phyloP scores from a whole-genome alignment of 2,113 vertebrate genomes.

The Cinclus cinclus region DNA sequence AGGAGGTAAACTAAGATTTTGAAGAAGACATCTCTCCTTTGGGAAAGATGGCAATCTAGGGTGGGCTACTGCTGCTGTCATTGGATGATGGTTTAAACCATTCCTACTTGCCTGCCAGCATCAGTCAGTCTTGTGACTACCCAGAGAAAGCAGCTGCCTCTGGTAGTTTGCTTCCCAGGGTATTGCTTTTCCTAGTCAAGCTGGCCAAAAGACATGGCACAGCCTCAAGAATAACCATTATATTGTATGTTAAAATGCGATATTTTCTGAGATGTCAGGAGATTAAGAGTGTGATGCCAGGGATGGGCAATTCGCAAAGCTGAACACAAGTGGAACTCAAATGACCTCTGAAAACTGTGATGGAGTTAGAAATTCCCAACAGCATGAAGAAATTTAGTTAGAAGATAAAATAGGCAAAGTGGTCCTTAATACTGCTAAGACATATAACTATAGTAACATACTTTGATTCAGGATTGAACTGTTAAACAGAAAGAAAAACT shows the following conservation, averaged over 20 bases:
- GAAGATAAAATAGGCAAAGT: not conserved
- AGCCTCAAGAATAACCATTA: not conserved
- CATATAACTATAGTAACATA: not conserved
- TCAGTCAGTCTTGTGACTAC: not conserved
- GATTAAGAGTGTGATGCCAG: not conserved
- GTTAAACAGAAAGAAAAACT: not conserved
- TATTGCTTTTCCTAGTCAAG: not conserved
- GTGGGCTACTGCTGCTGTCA: not conserved
- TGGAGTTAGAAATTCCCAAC: not conserved
- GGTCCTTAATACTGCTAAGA: not conserved
- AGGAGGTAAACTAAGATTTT: not conserved
- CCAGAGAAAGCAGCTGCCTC: not conserved
- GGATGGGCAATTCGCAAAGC: not conserved
- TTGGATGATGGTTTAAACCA: not conserved
- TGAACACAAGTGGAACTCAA: not conserved
- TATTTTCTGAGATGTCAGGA: slow-evolving; percentile 1
- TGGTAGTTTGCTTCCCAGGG: not conserved
- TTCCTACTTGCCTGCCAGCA: not conserved
- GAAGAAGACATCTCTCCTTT: not conserved
- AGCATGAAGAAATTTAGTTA: not conserved
- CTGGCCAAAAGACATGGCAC: not conserved
- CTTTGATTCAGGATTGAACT: not conserved
- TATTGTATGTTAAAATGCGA: not conserved
- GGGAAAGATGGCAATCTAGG: not conserved
- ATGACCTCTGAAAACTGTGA: not conserved